Evolutionary conservation across 2,797 vertebrate genomes (phyloP).

Genomic region (Coendou prehensilis): DNA sequence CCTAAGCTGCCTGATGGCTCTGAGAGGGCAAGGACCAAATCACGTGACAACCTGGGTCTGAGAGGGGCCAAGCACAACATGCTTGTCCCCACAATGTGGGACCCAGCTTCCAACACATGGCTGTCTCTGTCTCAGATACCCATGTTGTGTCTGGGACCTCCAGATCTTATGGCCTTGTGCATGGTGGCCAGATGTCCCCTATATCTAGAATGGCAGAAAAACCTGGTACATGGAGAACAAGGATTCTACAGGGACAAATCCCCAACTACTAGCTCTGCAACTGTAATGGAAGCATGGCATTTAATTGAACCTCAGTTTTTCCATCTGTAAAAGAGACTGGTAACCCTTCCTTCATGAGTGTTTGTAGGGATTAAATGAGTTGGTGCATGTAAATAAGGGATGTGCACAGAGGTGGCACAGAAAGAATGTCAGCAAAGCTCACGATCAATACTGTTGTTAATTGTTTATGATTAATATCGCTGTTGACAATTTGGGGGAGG

Average conservation of each 20-base stretch:
- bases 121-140: slow-evolving; percentile 69
- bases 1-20: slow-evolving; percentile 24
- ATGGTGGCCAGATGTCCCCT: slow-evolving; percentile 49
- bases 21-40: slow-evolving; percentile 50
- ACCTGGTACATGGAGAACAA: slow-evolving; percentile 47
- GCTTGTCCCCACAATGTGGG: slow-evolving; percentile 8
- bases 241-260: slow-evolving; percentile 70
- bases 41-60: slow-evolving; percentile 15
- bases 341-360: slow-evolving; percentile 52
- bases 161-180: slow-evolving; percentile 44
- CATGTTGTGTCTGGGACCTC: slow-evolving; percentile 57
- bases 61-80: slow-evolving; percentile 56
- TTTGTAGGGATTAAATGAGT: slow-evolving; percentile 68
- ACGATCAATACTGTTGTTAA: slow-evolving; percentile 54
- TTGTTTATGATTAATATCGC: slow-evolving; percentile 66
- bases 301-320: slow-evolving; percentile 66
- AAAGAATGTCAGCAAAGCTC: slow-evolving; percentile 71
- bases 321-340: slow-evolving; percentile 65
- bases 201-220: slow-evolving; percentile 62
- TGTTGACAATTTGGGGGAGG: slow-evolving; percentile 60
- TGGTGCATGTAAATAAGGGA: slow-evolving; percentile 63
- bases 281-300: slow-evolving; percentile 60
- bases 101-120: slow-evolving; percentile 60
- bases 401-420: slow-evolving; percentile 46
- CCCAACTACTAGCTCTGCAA: slow-evolving; percentile 64